phyloP scores from a whole-genome alignment of 1,140 invertebrate genomes.

The Sitophilus oryzae region DNA sequence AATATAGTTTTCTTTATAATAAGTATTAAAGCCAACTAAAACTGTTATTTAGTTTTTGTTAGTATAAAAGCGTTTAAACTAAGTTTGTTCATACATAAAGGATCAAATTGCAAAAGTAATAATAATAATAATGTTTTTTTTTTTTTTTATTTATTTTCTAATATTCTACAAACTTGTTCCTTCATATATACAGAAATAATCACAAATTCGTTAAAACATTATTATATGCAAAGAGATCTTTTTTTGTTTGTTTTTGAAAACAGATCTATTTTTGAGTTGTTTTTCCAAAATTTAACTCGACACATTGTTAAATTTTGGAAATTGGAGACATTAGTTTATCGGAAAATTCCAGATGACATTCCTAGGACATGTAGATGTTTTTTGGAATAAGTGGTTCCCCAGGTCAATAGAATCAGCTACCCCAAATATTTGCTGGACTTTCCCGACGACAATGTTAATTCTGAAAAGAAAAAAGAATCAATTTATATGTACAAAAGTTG shows the following conservation, averaged over 20 bases:
- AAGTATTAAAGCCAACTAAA: not conserved
- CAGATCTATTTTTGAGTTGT: not conserved
- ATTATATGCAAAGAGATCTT: not conserved
- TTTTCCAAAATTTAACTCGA: not conserved
- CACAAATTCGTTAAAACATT: not conserved
- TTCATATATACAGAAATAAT: conserved; percentile 2
- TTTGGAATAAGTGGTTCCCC: conserved; percentile 21
- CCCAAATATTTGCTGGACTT: conserved; percentile 9
- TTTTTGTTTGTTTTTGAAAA: not conserved
- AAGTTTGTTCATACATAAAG: no score
- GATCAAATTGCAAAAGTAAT: no score
- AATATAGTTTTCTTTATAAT: conserved; percentile 1
- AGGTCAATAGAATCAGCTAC: conserved; percentile 27
- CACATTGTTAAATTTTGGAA: conserved; percentile 1
- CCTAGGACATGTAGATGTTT: not conserved
- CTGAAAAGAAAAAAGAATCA: conserved; percentile 20
- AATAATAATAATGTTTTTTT: no score
- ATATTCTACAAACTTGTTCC: conserved; percentile 1
- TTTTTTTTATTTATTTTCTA: no score
- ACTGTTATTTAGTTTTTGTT: not conserved
- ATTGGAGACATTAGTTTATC: not conserved
- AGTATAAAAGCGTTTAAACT: no score
- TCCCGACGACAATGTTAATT: conserved; percentile 2
- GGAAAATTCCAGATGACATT: conserved; percentile 1
- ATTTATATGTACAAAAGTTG: no score